These are phyloP conservation scores for Chelonoidis abingdonii DNA, from an alignment of 2,113 vertebrate genomes.

Conservation along the genomic window DNA sequence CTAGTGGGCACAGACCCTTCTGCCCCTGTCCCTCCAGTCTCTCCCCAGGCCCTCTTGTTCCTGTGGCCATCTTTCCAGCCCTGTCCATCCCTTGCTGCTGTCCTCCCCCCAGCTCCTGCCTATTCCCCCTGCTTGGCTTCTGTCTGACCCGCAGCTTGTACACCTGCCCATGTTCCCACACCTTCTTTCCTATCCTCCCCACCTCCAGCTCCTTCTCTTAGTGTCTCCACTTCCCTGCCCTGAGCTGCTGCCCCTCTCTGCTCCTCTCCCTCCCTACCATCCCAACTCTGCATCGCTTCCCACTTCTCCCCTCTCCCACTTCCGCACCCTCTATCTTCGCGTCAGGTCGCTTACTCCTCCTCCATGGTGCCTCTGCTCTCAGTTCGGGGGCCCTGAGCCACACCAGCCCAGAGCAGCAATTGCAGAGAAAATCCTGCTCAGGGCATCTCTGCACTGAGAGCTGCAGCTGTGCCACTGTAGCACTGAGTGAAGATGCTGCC, in stretches of 20 bases:
- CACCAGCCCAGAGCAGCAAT: neutral
- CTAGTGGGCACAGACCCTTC: neutral
- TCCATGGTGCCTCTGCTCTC: neutral
- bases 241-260: neutral
- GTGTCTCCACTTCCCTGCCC: neutral
- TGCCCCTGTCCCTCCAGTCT: neutral
- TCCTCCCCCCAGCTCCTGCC: neutral
- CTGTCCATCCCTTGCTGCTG: neutral
- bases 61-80: neutral
- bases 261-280: neutral
- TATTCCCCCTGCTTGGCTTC: neutral
- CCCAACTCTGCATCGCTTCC: neutral
- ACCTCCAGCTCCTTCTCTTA: neutral
- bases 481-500: neutral
- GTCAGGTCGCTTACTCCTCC: neutral
- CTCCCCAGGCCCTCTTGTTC: neutral
- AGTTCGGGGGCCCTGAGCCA: neutral
- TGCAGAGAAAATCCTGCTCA: conserved; percentile 23
- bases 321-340: neutral
- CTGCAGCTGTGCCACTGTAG: neutral
- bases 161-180: too few species aligned
- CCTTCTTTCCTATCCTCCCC: neutral
- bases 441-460: neutral
- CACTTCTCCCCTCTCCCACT: neutral
- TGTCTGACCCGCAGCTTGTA: neutral